These are phyloP conservation scores for Apodemia mormo DNA, from an alignment of 2,888 invertebrate species.

Conservation along the genomic window DNA sequence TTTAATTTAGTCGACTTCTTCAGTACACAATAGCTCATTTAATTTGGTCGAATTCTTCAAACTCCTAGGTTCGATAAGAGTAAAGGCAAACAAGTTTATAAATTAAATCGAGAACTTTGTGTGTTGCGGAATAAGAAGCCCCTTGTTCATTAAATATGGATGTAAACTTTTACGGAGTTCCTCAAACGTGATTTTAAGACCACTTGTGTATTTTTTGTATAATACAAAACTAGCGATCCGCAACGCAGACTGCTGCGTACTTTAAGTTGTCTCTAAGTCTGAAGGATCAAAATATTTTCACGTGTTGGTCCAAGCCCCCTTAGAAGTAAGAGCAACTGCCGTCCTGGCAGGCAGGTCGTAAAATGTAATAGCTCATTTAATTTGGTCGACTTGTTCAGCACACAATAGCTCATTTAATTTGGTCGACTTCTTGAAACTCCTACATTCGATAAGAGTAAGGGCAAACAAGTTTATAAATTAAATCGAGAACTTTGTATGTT, in stretches of 20 bases:
- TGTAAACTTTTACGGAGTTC: constrained; percentile 51
- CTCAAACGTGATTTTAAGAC: constrained; percentile 18
- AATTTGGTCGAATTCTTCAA: constrained; percentile 45
- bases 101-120: constrained; percentile 76
- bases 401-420: constrained; percentile 38
- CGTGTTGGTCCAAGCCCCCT: too few species aligned
- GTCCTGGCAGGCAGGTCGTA: too few species aligned
- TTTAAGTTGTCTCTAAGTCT: background rate
- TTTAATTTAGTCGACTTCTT: constrained; percentile 42
- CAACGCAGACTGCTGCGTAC: background rate
- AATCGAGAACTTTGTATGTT: constrained; percentile 69
- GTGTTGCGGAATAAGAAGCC: constrained; percentile 62
- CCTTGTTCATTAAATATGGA: constrained; percentile 65
- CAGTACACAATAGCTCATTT: constrained; percentile 30
- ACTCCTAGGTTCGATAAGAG: constrained; percentile 56
- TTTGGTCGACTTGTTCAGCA: constrained; percentile 41
- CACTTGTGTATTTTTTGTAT: background rate
- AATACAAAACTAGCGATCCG: background rate
- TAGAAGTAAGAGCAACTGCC: too few species aligned
- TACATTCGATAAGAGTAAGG: constrained; percentile 59
- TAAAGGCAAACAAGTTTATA: constrained; percentile 72
- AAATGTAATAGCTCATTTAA: constrained; percentile 32
- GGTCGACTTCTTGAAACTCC: constrained; percentile 42
- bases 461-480: too few species aligned
- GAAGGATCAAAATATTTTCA: too few species aligned